phyloP scores from a whole-genome alignment of 23 tunicate species.

The Diplosoma virens region DNA sequence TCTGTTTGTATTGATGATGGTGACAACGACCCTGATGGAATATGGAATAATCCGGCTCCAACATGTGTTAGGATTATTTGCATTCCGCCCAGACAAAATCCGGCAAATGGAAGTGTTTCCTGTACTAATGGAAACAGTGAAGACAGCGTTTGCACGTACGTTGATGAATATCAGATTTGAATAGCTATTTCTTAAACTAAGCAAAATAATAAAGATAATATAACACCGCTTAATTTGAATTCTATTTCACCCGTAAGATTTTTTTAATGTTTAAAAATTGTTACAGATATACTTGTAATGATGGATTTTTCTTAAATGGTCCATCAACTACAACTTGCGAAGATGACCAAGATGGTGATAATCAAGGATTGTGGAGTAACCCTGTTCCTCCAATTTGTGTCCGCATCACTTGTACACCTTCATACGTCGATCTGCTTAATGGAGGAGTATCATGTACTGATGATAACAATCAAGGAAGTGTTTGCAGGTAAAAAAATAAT shows the following conservation, averaged over 20 bases:
- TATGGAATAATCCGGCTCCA: background rate
- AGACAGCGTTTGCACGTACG: conserved; percentile 46
- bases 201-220: too few relatives aligned
- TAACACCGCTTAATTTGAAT: background rate
- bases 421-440: background rate
- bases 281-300: background rate
- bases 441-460: background rate
- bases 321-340: background rate
- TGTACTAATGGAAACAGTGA: conserved; percentile 23
- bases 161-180: too few relatives aligned
- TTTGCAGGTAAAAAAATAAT: background rate
- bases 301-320: background rate
- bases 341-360: background rate
- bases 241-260: background rate
- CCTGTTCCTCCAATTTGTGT: background rate
- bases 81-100: conserved; percentile 29
- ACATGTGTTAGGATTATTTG: conserved; percentile 22
- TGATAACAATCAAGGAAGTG: background rate
- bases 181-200: too few relatives aligned
- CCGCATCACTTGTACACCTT: background rate
- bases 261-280: background rate
- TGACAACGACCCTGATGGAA: background rate
- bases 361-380: background rate
- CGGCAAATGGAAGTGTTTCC: conserved; percentile 35
- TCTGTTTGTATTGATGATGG: background rate